phyloP scores from a whole-genome alignment of 1,140 invertebrate species.

The Cyclargus thomasi region DNA sequence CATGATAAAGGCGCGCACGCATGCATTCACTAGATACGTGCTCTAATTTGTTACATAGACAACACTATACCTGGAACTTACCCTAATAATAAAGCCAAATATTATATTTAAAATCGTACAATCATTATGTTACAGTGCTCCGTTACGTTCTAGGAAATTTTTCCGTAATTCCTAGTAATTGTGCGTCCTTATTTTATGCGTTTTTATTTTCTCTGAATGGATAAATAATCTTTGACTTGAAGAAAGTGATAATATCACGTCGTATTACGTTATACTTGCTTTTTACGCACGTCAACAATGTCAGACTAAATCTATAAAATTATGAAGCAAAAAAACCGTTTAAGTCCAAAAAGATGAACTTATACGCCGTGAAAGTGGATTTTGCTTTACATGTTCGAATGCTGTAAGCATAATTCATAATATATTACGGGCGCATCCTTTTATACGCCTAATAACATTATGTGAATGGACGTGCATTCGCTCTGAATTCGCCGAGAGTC shows the following conservation, averaged over 20 bases:
- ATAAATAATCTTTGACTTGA: not conserved
- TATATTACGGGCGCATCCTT: conserved; percentile 3
- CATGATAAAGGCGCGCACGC: not conserved
- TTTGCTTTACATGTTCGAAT: not conserved
- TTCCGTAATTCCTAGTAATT: not conserved
- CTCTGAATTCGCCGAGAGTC: not conserved
- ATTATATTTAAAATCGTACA: not conserved
- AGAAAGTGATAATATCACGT: not conserved
- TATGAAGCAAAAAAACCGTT: not conserved
- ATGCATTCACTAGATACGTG: not conserved
- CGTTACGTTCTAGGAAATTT: not conserved
- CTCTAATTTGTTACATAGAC: not conserved
- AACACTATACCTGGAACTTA: not conserved
- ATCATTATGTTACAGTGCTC: not conserved
- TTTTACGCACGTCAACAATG: no score
- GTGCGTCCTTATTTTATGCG: not conserved
- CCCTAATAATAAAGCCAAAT: not conserved
- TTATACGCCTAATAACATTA: conserved; percentile 4
- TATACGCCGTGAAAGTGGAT: not conserved
- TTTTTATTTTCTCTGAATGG: not conserved
- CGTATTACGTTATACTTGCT: no score
- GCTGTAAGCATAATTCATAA: conserved; percentile 7
- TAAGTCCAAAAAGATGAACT: not conserved
- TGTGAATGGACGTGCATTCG: not conserved
- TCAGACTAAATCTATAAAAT: no score